phyloP scores from a whole-genome alignment of 1,140 invertebrate species.

The Scaptomyza graminum region DNA sequence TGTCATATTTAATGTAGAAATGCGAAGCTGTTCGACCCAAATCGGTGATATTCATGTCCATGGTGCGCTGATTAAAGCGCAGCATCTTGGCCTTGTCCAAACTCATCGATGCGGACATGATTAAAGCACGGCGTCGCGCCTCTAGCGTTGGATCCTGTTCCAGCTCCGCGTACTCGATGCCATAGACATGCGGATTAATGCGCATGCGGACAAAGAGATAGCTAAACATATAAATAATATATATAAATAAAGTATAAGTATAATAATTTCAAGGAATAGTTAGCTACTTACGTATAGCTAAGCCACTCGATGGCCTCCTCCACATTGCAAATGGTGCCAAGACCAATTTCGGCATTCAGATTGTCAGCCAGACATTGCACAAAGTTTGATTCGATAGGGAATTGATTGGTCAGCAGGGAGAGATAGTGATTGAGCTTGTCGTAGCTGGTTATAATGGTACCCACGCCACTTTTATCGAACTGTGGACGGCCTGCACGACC shows the following conservation, averaged over 20 bases:
- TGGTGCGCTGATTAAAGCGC: constrained; percentile 92
- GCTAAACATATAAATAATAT: neutral
- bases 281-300: constrained; percentile 90
- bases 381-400: constrained; percentile 99
- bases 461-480: constrained; percentile 95
- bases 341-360: constrained; percentile 97
- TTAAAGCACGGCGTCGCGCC: constrained; percentile 89
- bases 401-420: constrained; percentile 96
- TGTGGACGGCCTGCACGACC: constrained; percentile 98
- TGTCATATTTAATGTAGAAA: constrained; percentile 99
- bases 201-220: constrained; percentile 98
- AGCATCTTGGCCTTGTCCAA: constrained; percentile 98
- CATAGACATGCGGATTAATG: constrained; percentile 96
- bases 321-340: constrained; percentile 97
- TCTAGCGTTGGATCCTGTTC: constrained; percentile 91
- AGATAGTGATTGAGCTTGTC: constrained; percentile 97
- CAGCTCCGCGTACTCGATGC: constrained; percentile 89
- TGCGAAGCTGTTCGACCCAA: constrained; percentile 98
- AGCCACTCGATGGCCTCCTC: constrained; percentile 99
- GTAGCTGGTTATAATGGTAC: constrained; percentile 97
- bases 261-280: accelerated
- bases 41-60: constrained; percentile 93
- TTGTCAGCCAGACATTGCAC: constrained; percentile 96
- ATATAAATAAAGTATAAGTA: neutral
- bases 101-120: constrained; percentile 91